Evolutionary conservation across 2,113 vertebrate genomes (phyloP), one percentile per base, ranked within the genome.

Genomic region (Tringa solitaria): DNA sequence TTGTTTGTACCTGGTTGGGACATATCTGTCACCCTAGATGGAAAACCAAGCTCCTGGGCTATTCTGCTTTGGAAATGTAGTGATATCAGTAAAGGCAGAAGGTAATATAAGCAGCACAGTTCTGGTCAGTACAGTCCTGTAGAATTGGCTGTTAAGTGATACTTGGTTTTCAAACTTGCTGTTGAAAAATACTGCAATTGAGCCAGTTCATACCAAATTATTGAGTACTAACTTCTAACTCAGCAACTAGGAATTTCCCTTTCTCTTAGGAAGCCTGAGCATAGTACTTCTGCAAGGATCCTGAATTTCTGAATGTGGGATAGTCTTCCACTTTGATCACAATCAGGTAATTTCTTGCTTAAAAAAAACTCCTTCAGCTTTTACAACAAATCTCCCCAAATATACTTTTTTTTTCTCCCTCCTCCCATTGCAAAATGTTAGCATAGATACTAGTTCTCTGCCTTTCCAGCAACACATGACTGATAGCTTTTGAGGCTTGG

Each of bases 201-300:
- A 95, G 73, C 35, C 93, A 91, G 60, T 78, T 95, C 48, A 30
- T 88, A 91, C 63, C 43, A 87, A 78, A 64, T 84, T 89, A 30
- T 60, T 63, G 35, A 93, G 35, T 68, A 57, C 23, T 79, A 72
- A 89, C n/a, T 80, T 94, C 51, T 75, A 84, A 81, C 32, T 90
- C 79, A 84, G 56, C 1, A 0, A 51, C 72, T 41, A 82, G 65
- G 57, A 92, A 95, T 94, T 84, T 75, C 30, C 15, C 60, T 95
- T 91, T 87, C 91, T 94, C 69, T 87, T 46, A 63, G 28, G 73
- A 84, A 91, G 77, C n/a, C 16, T 53, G 12, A 75, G 27, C 56
- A 51, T 1, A 53, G 65, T 16, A 76, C 56, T 12, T 83, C 53
- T 77, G 46, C 41, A 81, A 94, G 33, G 56, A 84, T 89, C 21